Conservation (phyloP, 2,888 invertebrate species). For the Timema cristinae region DNA sequence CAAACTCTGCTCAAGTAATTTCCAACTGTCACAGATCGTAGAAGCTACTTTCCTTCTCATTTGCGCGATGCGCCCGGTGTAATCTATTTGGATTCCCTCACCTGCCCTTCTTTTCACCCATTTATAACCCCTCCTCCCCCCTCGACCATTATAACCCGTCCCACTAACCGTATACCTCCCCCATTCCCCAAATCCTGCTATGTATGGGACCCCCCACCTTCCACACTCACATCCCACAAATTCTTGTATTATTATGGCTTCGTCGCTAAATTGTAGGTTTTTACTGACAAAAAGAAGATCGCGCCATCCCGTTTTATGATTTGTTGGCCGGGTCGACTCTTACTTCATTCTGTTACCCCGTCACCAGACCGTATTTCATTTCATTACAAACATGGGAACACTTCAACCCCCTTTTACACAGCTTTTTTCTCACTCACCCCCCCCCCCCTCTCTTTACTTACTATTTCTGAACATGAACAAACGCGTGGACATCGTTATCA, state of each 20-base stretch:
- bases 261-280: slow-evolving; percentile 1
- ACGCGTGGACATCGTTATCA: slow-evolving; percentile 5
- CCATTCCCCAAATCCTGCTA: slow-evolving; percentile 3
- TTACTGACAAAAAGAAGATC: no score
- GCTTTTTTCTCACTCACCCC: not conserved
- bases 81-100: no score
- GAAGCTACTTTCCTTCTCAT: no score
- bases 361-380: not conserved
- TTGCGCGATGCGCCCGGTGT: no score
- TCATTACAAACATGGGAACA: not conserved
- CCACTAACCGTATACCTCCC: not conserved
- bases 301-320: not conserved
- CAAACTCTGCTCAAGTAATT: no score
- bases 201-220: not conserved
- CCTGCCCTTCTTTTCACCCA: no score
- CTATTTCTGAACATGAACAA: not conserved
- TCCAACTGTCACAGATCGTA: no score
- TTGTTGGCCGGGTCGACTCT: slow-evolving; percentile 13
- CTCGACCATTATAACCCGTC: no score
- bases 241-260: not conserved
- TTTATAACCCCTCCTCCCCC: no score
- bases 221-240: slow-evolving; percentile 2
- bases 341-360: slow-evolving; percentile 9
- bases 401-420: not conserved
- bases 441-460: not conserved